Evolutionary conservation across 2,888 invertebrate species (phyloP).

Genomic region (Tolmerus cingulatus): DNA sequence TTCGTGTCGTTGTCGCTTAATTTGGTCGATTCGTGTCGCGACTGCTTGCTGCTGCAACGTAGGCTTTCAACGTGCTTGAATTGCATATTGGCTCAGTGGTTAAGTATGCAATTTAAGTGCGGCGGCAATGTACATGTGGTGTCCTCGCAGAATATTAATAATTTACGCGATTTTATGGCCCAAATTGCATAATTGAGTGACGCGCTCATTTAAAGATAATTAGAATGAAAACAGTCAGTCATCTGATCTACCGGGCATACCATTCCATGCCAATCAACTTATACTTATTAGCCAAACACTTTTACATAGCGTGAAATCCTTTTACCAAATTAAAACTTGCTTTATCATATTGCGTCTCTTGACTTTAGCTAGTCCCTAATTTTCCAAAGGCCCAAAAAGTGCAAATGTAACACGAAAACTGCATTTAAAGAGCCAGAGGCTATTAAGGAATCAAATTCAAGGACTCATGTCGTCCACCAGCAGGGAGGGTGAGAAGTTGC

Average conservation of each 20-base stretch:
- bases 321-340: not conserved
- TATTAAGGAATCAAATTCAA: not conserved
- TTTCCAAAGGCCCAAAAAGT: not conserved
- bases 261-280: not conserved
- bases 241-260: not conserved
- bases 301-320: not conserved
- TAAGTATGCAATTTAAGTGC: not conserved
- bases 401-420: not conserved
- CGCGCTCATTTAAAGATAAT: not conserved
- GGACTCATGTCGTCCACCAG: not conserved
- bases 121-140: not conserved
- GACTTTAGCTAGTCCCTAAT: not conserved
- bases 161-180: constrained; percentile 27
- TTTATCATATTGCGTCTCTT: not conserved
- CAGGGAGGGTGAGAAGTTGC: not conserved
- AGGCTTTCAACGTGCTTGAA: not conserved
- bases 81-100: not conserved
- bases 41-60: not conserved
- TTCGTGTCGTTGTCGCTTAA: constrained; percentile 37
- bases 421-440: not conserved
- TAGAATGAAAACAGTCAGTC: not conserved
- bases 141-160: constrained; percentile 7
- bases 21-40: constrained; percentile 27
- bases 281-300: not conserved
- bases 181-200: constrained; percentile 28